phyloP scores from a whole-genome alignment of 2,113 vertebrate genomes.

The Limanda limanda region DNA sequence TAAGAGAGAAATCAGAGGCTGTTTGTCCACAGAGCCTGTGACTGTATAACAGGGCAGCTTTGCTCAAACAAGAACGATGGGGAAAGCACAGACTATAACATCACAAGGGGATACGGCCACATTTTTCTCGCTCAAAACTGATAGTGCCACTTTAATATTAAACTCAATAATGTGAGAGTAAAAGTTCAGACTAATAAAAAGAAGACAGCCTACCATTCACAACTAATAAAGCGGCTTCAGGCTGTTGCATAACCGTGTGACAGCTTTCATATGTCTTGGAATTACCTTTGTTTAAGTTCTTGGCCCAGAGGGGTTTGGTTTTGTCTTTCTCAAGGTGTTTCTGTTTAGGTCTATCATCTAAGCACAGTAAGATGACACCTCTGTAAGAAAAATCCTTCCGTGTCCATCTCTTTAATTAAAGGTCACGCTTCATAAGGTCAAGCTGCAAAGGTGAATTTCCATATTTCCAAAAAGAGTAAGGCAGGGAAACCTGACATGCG shows the following conservation, averaged over 20 bases:
- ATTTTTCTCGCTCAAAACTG: not conserved
- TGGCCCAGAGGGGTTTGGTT: not conserved
- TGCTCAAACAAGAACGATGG: not conserved
- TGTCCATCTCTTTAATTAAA: constrained; percentile 40
- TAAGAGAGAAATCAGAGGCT: not conserved
- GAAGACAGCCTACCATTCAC: not conserved
- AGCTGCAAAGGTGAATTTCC: constrained; percentile 24
- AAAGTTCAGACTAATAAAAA: not conserved
- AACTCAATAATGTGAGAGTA: not conserved
- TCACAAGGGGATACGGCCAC: not conserved
- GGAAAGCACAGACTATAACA: not conserved
- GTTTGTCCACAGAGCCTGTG: not conserved
- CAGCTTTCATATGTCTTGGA: not conserved
- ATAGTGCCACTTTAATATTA: not conserved
- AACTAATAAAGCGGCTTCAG: not conserved
- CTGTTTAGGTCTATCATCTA: constrained; percentile 15
- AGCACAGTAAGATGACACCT: not conserved
- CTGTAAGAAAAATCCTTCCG: constrained; percentile 9
- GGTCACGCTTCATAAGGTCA: constrained; percentile 4
- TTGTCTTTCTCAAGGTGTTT: constrained; percentile 7
- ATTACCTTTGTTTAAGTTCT: not conserved
- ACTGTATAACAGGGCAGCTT: not conserved
- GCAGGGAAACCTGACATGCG: not conserved
- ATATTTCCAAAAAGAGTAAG: constrained; percentile 1
- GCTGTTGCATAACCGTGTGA: not conserved